Conservation (phyloP, 2,888 invertebrate species). For the Calephelis perditalis region DNA sequence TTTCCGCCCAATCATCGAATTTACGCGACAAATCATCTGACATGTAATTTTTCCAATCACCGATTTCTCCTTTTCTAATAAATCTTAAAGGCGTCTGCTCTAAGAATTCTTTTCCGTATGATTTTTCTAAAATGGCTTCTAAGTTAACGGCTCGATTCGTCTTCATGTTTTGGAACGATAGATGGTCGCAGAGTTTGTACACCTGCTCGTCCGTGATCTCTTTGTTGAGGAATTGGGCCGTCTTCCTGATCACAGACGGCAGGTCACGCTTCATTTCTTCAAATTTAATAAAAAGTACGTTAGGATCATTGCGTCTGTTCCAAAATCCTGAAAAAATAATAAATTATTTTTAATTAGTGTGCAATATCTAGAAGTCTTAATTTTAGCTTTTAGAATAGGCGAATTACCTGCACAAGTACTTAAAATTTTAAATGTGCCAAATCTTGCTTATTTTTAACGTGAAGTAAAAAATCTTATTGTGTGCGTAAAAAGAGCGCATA, state of each 20-base stretch:
- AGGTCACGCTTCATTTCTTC: conserved; percentile 90
- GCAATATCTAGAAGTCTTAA: no score
- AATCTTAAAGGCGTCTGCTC: conserved; percentile 78
- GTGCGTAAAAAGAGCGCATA: no score
- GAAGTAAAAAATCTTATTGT: no score
- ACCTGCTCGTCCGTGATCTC: conserved; percentile 82
- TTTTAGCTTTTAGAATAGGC: no score
- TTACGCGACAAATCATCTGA: conserved; percentile 82
- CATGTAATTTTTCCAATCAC: conserved; percentile 90
- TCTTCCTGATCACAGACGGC: conserved; percentile 79
- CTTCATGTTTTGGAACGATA: conserved; percentile 90
- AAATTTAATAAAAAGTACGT: conserved; percentile 87
- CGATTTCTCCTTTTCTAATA: conserved; percentile 87
- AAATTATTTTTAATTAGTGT: neutral
- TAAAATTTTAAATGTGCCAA: no score
- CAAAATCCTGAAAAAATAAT: conserved; percentile 76
- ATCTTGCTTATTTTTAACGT: no score
- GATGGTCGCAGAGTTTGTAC: conserved; percentile 82
- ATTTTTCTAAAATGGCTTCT: conserved; percentile 79
- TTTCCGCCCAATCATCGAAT: conserved; percentile 85
- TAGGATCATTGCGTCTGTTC: conserved; percentile 82
- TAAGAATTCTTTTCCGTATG: conserved; percentile 63
- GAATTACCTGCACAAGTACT: no score
- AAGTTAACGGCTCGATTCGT: conserved; percentile 88
- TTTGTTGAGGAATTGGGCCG: conserved; percentile 85